Base-by-base conservation (phyloP, 37 sponge, comb jelly and placozoan genomes). In the Lycopodina hypogea region DNA sequence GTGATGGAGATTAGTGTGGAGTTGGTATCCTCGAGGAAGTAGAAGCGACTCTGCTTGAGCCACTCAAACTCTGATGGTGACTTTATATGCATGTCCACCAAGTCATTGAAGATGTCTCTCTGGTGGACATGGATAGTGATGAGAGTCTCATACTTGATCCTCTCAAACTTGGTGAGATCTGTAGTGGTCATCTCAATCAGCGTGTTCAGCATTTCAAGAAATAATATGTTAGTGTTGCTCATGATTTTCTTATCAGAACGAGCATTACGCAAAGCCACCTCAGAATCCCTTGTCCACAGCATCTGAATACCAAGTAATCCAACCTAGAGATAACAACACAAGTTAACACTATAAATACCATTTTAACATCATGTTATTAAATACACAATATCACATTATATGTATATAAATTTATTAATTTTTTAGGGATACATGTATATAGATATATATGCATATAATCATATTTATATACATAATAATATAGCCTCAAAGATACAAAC, bases 21-120 rank as follows among this genome's bases (percentile, higher is more conserved):
- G 45, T 97, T 89, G 3, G 66, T 74, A 68, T 97, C 98, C 33
- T 94, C 93, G 33, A 90, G 89, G 81, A 91, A 97, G 85, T 97
- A 97, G 81, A 97, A 97, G 36, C 98, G 75, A 66, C 90, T 89
- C 78, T 97, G 98, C 74, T 97, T 97, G 74, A 97, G 68, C 98
- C 98, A 97, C 74, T 97, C 98, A 72, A 97, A 97, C 48, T 97
- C 98, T 26, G 77, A 55, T 4, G 86, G 83, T 35, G 75, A 74
- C 28, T 88, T 87, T 56, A 97, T 79, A 68, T 94, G 93, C 90
- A 94, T 88, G 2, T 84, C 71, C 19, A 90, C 86, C 22, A 95
- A 71, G 63, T 90, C 96, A 78, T 95, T 81, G 80, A 95, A 92
- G 62, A 95, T 95, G 59, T 95, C 96, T n/a, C 93, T 72, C 50